Percentiles rank a stretch among this genome's conserved stretches.
Conservation (phyloP, 2,113 vertebrate species). For the Channa argus region DNA sequence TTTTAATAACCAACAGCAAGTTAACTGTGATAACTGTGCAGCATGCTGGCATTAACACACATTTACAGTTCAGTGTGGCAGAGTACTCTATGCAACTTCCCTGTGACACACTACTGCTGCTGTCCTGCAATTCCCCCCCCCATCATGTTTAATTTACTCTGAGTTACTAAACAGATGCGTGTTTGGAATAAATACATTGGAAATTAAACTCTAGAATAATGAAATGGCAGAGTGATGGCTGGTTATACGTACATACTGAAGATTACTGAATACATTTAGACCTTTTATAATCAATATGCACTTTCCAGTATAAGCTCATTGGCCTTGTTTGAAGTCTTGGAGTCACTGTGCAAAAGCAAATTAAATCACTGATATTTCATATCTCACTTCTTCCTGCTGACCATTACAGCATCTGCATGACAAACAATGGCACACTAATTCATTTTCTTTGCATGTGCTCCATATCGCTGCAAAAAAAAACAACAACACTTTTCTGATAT, state of each 20-base stretch:
- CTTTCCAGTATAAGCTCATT: conserved; percentile 40
- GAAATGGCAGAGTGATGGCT: conserved; percentile 57
- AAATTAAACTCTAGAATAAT: conserved; percentile 75
- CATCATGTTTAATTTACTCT: conserved; percentile 80
- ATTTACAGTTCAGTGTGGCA: conserved; percentile 63
- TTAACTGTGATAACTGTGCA: conserved; percentile 55
- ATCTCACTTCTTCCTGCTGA: conserved; percentile 27
- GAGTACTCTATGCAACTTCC: conserved; percentile 48
- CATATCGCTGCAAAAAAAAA: conserved; percentile 11
- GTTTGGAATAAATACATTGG: conserved; percentile 73
- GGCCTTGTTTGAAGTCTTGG: conserved; percentile 37
- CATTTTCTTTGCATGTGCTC: conserved; percentile 18
- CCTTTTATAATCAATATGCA: conserved; percentile 61
- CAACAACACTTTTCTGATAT: conserved; percentile 24
- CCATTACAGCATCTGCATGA: conserved; percentile 3
- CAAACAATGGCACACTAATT: conserved; percentile 27
- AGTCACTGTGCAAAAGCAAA: conserved; percentile 36
- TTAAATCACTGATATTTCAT: conserved; percentile 51
- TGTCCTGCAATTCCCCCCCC: conserved; percentile 62
- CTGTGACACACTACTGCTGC: conserved; percentile 47
- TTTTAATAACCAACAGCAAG: conserved; percentile 47
- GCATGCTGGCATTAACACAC: conserved; percentile 62
- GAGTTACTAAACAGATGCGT: conserved; percentile 73
- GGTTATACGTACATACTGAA: conserved; percentile 57
- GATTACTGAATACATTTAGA: conserved; percentile 52